phyloP scores from a whole-genome alignment of 2,113 vertebrate species.

The Cariama cristata region DNA sequence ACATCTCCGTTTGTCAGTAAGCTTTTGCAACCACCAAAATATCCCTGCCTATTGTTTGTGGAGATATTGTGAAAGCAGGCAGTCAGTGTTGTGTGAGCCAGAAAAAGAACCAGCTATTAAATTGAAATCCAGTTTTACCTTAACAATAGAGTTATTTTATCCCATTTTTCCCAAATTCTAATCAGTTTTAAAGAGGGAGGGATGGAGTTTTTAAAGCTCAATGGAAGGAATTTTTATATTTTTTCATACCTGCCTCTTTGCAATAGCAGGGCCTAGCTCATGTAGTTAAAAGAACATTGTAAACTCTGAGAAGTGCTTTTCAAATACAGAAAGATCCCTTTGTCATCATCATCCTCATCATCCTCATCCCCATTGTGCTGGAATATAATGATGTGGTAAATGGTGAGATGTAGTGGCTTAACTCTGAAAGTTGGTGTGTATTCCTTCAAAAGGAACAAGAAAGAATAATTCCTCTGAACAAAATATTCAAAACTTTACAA shows the following conservation, averaged over 20 bases:
- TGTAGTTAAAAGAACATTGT: background rate
- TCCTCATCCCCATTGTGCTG: background rate
- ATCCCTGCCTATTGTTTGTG: background rate
- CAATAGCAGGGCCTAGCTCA: background rate
- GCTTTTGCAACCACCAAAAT: background rate
- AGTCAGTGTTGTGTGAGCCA: background rate
- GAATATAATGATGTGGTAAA: background rate
- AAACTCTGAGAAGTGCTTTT: background rate
- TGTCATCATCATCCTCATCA: background rate
- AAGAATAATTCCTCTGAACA: background rate
- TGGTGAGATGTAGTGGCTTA: background rate
- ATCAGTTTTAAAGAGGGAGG: background rate
- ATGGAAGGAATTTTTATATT: background rate
- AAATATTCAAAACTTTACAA: background rate
- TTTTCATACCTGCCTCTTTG: background rate
- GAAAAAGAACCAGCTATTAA: background rate
- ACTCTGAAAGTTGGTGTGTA: background rate
- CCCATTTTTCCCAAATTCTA: background rate
- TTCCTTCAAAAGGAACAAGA: background rate
- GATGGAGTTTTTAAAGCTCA: background rate
- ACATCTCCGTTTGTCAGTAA: conserved; percentile 9
- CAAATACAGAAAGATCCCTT: background rate
- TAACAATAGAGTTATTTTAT: background rate
- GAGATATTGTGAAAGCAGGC: background rate
- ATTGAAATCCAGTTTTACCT: background rate